A percentile compares a stretch with the other conserved stretches of the same genome.
phyloP scores from a whole-genome alignment of 2,888 invertebrate species.

The Beris chalybata region DNA sequence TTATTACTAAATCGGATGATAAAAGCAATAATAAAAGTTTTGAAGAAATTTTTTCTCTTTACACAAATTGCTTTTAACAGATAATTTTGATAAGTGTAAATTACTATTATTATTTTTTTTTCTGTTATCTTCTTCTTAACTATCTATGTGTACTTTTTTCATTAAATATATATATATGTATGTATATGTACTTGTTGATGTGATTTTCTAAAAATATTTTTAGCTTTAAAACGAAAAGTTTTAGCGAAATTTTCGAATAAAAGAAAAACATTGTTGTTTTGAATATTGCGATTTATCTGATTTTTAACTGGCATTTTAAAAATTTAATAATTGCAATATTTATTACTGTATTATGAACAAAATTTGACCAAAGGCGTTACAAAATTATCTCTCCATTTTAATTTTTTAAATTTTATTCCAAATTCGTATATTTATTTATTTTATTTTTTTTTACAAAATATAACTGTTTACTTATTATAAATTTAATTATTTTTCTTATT shows the following conservation, averaged over 20 bases:
- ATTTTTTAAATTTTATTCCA: slow-evolving; percentile 6
- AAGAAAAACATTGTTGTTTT: background rate
- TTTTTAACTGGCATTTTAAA: background rate
- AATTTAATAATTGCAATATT: background rate
- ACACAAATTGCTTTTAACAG: slow-evolving; percentile 34
- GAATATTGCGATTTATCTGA: background rate
- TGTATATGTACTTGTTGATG: slow-evolving; percentile 38
- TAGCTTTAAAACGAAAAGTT: slow-evolving; percentile 9
- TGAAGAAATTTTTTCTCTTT: slow-evolving; percentile 30
- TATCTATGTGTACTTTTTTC: slow-evolving; percentile 38
- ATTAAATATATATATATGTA: slow-evolving; percentile 31
- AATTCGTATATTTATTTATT: background rate
- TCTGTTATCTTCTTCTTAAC: slow-evolving; percentile 33
- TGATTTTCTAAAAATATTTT: slow-evolving; percentile 32
- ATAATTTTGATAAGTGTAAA: slow-evolving; percentile 21
- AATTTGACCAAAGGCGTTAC: too few relatives aligned
- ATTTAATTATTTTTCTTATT: slow-evolving; percentile 45
- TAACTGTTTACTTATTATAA: slow-evolving; percentile 32
- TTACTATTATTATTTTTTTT: slow-evolving; percentile 29
- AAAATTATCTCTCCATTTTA: slow-evolving; percentile 10
- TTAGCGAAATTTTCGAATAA: slow-evolving; percentile 1
- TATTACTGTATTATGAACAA: background rate
- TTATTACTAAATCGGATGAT: too few relatives aligned
- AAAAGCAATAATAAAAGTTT: too few relatives aligned
- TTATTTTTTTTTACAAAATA: slow-evolving; percentile 15